A percentile compares a stretch with the other conserved stretches of the same genome.
Evolutionary conservation across 2,888 invertebrate genomes (phyloP).

Genomic region (Exocentrus adspersus): DNA sequence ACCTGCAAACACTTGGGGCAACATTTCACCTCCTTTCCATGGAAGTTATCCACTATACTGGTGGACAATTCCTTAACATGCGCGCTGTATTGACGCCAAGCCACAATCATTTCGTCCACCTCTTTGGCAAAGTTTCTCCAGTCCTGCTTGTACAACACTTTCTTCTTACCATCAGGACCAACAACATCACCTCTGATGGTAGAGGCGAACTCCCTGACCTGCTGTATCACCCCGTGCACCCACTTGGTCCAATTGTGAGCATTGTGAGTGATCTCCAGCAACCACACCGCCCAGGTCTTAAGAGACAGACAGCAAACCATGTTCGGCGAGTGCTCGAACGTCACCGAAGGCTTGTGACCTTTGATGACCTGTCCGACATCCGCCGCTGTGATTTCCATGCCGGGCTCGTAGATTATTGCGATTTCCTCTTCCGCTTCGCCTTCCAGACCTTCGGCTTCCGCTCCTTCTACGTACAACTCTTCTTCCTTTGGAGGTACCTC

Average conservation of each 20-base stretch:
- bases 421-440: constrained; percentile 7
- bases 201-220: constrained; percentile 54
- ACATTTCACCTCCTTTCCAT: constrained; percentile 55
- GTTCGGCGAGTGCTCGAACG: constrained; percentile 55
- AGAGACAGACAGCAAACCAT: constrained; percentile 58
- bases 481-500: not conserved
- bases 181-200: constrained; percentile 53
- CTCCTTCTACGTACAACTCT: not conserved
- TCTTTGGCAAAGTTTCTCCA: constrained; percentile 55
- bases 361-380: constrained; percentile 40
- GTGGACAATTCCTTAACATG: constrained; percentile 58
- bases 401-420: constrained; percentile 13
- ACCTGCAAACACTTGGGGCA: constrained; percentile 58
- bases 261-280: constrained; percentile 58
- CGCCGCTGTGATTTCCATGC: constrained; percentile 7
- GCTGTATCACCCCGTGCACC: constrained; percentile 54
- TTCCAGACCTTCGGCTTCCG: constrained; percentile 5
- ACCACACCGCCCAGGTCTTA: constrained; percentile 59
- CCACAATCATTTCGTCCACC: constrained; percentile 53
- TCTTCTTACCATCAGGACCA: constrained; percentile 44
- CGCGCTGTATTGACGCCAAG: constrained; percentile 57
- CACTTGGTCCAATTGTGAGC: constrained; percentile 60
- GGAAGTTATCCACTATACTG: constrained; percentile 55
- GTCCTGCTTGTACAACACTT: constrained; percentile 52
- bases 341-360: constrained; percentile 52